Percentiles rank a stretch among this genome's conserved stretches.
phyloP scores from a whole-genome alignment of 2,888 invertebrate genomes.

The Mythimna loreyi region DNA sequence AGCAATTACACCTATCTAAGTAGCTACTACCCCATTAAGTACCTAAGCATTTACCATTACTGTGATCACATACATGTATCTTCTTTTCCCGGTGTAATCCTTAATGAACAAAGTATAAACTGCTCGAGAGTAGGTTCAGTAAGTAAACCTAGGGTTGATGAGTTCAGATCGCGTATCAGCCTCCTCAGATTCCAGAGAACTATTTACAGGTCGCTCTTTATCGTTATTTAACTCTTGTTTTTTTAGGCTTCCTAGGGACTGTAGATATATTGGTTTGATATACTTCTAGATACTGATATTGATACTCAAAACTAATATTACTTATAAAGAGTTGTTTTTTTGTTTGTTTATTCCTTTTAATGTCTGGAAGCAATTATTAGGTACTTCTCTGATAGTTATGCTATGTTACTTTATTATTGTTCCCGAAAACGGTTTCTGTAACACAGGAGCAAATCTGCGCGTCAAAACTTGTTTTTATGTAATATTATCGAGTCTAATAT shows the following conservation, averaged over 20 bases:
- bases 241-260: slow-evolving; percentile 28
- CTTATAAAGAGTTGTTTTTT: not conserved
- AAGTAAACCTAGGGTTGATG: slow-evolving; percentile 33
- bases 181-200: slow-evolving; percentile 42
- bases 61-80: not conserved
- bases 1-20: too few relatives aligned
- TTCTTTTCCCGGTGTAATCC: slow-evolving; percentile 8
- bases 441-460: too few relatives aligned
- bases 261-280: slow-evolving; percentile 22
- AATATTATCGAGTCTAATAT: not conserved
- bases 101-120: slow-evolving; percentile 21
- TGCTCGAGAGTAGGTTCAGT: slow-evolving; percentile 29
- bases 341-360: not conserved
- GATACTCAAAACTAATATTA: too few relatives aligned
- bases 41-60: not conserved
- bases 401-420: not conserved
- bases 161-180: slow-evolving; percentile 43
- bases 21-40: not conserved
- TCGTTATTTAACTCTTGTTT: slow-evolving; percentile 48
- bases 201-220: slow-evolving; percentile 47
- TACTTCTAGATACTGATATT: not conserved
- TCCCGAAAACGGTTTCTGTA: not conserved
- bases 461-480: not conserved
- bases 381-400: not conserved
- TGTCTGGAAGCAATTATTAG: not conserved